phyloP scores from a whole-genome alignment of 2,113 vertebrate species.

The Zosterops hypoxanthus region DNA sequence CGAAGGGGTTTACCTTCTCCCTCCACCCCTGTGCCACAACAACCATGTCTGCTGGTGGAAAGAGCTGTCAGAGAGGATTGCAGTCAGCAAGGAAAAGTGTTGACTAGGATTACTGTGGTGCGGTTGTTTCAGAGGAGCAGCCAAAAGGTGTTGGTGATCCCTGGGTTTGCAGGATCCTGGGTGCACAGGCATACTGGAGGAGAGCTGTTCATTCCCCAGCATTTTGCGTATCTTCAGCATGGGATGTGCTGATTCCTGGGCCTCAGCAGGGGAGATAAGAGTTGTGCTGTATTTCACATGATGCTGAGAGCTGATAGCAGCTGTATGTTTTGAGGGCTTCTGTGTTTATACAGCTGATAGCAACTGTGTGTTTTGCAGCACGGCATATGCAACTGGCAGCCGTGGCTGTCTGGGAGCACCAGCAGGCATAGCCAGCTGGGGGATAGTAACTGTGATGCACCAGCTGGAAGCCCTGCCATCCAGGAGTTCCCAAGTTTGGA shows the following conservation, averaged over 20 bases:
- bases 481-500: neutral
- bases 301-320: slow-evolving; percentile 7
- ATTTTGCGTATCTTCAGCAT: fast-evolving
- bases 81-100: neutral
- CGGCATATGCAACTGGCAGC: fast-evolving
- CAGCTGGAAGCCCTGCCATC: neutral
- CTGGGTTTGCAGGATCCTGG: neutral
- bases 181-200: neutral
- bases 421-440: fast-evolving
- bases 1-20: neutral
- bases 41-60: neutral
- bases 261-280: fast-evolving
- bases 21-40: neutral
- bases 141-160: neutral
- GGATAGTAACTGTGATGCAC: neutral
- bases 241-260: fast-evolving
- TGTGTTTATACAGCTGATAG: slow-evolving; percentile 15
- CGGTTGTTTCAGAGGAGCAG: neutral
- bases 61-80: neutral
- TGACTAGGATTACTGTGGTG: neutral
- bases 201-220: neutral
- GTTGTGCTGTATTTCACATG: neutral
- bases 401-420: neutral
- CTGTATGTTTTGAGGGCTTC: neutral
- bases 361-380: neutral